Base-by-base conservation (phyloP, 2,888 invertebrate species). In the Latheticus oryzae region DNA sequence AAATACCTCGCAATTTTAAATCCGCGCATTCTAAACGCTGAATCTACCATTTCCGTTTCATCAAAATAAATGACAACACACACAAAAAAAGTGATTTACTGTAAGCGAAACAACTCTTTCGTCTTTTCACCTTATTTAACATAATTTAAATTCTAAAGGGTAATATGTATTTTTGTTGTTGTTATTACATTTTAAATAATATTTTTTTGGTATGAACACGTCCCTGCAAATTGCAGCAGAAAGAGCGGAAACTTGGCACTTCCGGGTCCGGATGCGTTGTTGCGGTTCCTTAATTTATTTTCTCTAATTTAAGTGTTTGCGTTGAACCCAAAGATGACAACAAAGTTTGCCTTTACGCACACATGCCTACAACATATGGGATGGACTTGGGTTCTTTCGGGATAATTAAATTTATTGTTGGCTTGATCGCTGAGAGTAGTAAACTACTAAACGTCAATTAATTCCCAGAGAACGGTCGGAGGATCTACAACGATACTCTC, bases 351-450 rank as follows among this genome's bases (percentile, higher is more conserved):
- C 19, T 30, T 43, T 17, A 19, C 19, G 5, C 30, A 43, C 42
- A 45, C 30, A 45, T 45, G 45, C 17, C 21, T 30, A 12, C 30
- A 19, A 30, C 32, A 45, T 45, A 30, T 45, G 45, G 30, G 28
- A 17, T 45, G 26, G 38, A 13, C 45, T 21, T 30, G 45, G 45
- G 45, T 45, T 45, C 45, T 45, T 45, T 19, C 28, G 45, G 45
- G 45, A 43, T 32, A 45, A 45, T 45, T 45, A 45, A 45, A 45
- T 45, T 45, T 28, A 45, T 45, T 45, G 45, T 30, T 30, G 30
- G 30, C 19, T 19, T 45, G 45, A 30, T 45, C 12, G 17, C 17
- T n/a, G 30, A 21, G n/a, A 7, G 30, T 30, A 17, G 11, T 28
- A 30, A 19, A 45, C 17, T 24, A 40, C 9, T 28, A 28, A 28